A percentile compares a stretch with the other conserved stretches of the same genome.
phyloP scores from a whole-genome alignment of 2,113 vertebrate species.

The Oryzias curvinotus region DNA sequence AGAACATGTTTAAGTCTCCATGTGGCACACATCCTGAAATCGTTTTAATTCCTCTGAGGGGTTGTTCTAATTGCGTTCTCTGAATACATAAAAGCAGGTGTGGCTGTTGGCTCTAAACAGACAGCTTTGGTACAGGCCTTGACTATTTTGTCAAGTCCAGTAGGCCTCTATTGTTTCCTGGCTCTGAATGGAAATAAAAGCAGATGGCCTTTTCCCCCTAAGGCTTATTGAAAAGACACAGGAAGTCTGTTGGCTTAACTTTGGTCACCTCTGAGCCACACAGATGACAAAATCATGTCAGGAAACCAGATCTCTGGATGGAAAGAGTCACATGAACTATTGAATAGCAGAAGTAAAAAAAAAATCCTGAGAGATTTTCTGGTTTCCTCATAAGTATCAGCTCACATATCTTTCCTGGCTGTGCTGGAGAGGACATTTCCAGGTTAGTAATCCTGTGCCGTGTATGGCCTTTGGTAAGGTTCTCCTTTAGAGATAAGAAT shows the following conservation, averaged over 20 bases:
- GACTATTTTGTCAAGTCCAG: constrained; percentile 45
- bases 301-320: constrained; percentile 30
- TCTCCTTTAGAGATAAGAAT: constrained; percentile 41
- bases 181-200: constrained; percentile 26
- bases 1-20: background rate
- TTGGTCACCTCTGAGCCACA: constrained; percentile 28
- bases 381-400: constrained; percentile 16
- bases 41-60: background rate
- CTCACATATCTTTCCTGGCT: constrained; percentile 8
- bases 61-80: background rate
- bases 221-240: constrained; percentile 41
- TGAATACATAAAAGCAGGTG: constrained; percentile 7
- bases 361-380: constrained; percentile 16
- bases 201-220: constrained; percentile 43
- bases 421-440: constrained; percentile 18
- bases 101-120: constrained; percentile 29
- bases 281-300: constrained; percentile 27
- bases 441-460: constrained; percentile 24
- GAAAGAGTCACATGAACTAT: constrained; percentile 22
- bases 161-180: constrained; percentile 44
- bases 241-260: constrained; percentile 22
- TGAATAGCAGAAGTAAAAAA: constrained; percentile 15
- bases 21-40: constrained; percentile 29
- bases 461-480: constrained; percentile 17
- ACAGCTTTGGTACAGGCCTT: constrained; percentile 10